Conservation (phyloP, 1,140 invertebrate genomes). For the Hyles euphorbiae region DNA sequence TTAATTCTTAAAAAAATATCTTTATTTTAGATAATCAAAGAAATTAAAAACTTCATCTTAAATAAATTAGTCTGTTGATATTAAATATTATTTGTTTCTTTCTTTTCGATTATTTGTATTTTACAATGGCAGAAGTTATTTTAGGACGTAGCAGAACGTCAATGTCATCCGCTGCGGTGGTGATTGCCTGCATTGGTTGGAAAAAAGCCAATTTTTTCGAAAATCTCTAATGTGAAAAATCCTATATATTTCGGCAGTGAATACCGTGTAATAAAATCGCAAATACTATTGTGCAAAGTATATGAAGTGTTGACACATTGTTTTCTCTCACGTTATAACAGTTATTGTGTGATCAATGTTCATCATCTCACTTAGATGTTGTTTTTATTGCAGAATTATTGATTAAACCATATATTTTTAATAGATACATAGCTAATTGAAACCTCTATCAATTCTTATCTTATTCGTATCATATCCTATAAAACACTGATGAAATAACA, state of each 20-base stretch:
- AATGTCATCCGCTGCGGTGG: conserved; percentile 28
- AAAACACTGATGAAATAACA: too few species aligned
- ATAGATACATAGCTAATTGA: too few species aligned
- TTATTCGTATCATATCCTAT: too few species aligned
- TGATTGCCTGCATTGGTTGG: conserved; percentile 21
- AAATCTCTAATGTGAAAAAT: conserved; percentile 17
- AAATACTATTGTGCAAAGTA: conserved; percentile 12
- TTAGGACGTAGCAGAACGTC: conserved; percentile 14
- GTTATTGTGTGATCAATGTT: neutral
- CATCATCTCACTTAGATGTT: conserved; percentile 3
- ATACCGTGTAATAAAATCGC: conserved; percentile 16
- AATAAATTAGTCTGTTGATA: too few species aligned
- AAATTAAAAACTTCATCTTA: too few species aligned
- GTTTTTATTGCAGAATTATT: conserved; percentile 21
- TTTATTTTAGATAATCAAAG: too few species aligned
- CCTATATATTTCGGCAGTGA: conserved; percentile 10
- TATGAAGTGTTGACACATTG: conserved; percentile 12
- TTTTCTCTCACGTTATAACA: conserved; percentile 8
- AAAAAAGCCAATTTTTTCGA: conserved; percentile 23
- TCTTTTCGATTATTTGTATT: too few species aligned
- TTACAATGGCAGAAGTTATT: neutral
- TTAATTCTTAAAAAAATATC: too few species aligned
- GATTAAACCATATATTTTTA: conserved; percentile 8
- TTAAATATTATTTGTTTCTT: too few species aligned
- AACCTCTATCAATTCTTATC: too few species aligned